Conservation (phyloP, 2,888 invertebrate species). For the Leptopilina syphax region DNA sequence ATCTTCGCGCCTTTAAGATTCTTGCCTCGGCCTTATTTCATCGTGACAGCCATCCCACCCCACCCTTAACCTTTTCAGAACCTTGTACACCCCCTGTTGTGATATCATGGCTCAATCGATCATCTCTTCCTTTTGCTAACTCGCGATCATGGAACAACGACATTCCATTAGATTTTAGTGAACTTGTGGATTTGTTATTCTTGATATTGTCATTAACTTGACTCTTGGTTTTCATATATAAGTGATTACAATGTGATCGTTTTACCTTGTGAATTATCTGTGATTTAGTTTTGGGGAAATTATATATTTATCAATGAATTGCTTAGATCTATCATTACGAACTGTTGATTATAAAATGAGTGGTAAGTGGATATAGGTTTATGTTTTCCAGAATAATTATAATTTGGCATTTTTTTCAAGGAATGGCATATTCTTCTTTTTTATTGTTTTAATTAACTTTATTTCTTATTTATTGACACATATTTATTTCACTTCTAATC, state of each 20-base stretch:
- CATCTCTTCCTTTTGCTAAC: constrained; percentile 20
- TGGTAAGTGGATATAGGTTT: constrained; percentile 63
- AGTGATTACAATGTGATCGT: constrained; percentile 40
- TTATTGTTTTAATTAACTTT: too few species aligned
- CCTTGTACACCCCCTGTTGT: constrained; percentile 40
- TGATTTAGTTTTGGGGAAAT: constrained; percentile 32
- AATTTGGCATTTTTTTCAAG: neutral
- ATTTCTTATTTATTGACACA: too few species aligned
- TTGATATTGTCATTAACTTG: constrained; percentile 30
- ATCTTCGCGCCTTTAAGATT: constrained; percentile 42
- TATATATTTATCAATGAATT: constrained; percentile 55
- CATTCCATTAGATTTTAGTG: neutral
- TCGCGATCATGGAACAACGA: constrained; percentile 34
- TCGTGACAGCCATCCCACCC: constrained; percentile 34
- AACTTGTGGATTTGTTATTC: constrained; percentile 25
- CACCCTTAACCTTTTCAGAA: constrained; percentile 27
- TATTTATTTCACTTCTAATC: too few species aligned
- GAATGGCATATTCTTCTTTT: too few species aligned
- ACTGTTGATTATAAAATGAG: constrained; percentile 66
- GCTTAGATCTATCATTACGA: constrained; percentile 66
- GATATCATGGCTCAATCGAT: constrained; percentile 46
- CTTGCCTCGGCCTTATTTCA: constrained; percentile 18
- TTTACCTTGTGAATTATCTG: constrained; percentile 36
- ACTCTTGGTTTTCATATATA: constrained; percentile 25
- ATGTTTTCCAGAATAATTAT: neutral